Evolutionary conservation across 2,797 vertebrate genomes (phyloP).

Genomic region (Pseudochaenichthys georgianus): DNA sequence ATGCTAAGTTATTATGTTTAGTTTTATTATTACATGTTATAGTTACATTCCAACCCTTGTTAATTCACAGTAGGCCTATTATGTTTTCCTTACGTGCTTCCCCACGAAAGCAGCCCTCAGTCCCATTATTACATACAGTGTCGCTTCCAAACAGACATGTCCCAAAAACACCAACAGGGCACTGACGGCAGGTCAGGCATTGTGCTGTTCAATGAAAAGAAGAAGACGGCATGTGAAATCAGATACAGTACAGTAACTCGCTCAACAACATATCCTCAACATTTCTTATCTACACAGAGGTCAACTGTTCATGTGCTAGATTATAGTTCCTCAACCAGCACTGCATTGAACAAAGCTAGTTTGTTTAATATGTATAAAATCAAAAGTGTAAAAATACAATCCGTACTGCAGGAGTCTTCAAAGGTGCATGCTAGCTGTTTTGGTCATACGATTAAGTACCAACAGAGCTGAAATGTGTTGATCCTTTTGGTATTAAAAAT

Average conservation of each 20-base stretch:
- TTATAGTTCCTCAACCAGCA: background rate
- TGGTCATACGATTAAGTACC: too few species aligned
- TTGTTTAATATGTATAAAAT: too few species aligned
- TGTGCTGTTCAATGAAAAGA: conserved; percentile 50
- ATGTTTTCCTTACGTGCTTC: conserved; percentile 59
- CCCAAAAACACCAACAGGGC: conserved; percentile 38
- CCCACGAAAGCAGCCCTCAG: conserved; percentile 59
- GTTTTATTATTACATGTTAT: background rate
- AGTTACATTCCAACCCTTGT: background rate
- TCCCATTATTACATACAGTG: conserved; percentile 38
- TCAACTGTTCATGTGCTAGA: background rate
- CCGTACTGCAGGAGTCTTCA: too few species aligned
- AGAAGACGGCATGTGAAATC: background rate
- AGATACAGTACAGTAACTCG: background rate
- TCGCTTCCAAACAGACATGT: conserved; percentile 23
- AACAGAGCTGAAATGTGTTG: too few species aligned
- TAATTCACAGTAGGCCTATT: background rate
- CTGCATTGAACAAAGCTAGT: too few species aligned
- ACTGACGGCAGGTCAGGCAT: conserved; percentile 58
- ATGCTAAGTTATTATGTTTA: background rate
- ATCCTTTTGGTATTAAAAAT: too few species aligned
- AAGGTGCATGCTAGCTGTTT: too few species aligned
- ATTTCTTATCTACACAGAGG: background rate
- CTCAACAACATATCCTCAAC: conserved; percentile 1
- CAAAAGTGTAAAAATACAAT: too few species aligned